These are phyloP conservation scores for Lophius piscatorius DNA, from an alignment of 2,113 vertebrate species.

Conservation along the genomic window DNA sequence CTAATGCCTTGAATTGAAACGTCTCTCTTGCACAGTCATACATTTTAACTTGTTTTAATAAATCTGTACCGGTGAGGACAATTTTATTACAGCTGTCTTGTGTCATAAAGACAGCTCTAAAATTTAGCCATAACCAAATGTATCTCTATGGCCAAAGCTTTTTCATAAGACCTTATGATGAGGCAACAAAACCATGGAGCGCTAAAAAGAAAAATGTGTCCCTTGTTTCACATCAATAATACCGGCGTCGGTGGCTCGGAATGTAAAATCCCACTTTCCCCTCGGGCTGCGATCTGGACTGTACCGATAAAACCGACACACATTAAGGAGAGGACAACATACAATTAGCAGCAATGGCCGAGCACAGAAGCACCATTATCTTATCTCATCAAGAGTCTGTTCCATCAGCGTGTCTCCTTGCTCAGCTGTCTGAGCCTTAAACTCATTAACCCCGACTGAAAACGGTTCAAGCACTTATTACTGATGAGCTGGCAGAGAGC, in stretches of 20 bases:
- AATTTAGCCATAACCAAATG: too few species aligned
- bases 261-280: neutral
- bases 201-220: too few species aligned
- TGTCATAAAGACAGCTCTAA: too few species aligned
- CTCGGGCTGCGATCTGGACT: neutral
- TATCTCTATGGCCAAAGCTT: too few species aligned
- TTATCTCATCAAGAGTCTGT: slow-evolving; percentile 29
- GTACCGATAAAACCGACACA: slow-evolving; percentile 10
- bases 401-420: slow-evolving; percentile 6
- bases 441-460: slow-evolving; percentile 52
- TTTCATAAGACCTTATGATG: neutral
- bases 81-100: too few species aligned
- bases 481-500: slow-evolving; percentile 33
- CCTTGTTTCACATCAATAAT: neutral
- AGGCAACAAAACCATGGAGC: neutral
- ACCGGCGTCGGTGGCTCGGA: too few species aligned
- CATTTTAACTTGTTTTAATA: too few species aligned
- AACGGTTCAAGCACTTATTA: slow-evolving; percentile 21
- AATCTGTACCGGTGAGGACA: too few species aligned
- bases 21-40: too few species aligned
- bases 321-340: slow-evolving; percentile 4
- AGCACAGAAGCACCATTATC: slow-evolving; percentile 50
- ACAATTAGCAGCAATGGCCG: slow-evolving; percentile 42
- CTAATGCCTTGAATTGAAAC: too few species aligned
- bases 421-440: slow-evolving; percentile 10